phyloP scores from a whole-genome alignment of 2,113 vertebrate genomes.

The Pluvianellus socialis region DNA sequence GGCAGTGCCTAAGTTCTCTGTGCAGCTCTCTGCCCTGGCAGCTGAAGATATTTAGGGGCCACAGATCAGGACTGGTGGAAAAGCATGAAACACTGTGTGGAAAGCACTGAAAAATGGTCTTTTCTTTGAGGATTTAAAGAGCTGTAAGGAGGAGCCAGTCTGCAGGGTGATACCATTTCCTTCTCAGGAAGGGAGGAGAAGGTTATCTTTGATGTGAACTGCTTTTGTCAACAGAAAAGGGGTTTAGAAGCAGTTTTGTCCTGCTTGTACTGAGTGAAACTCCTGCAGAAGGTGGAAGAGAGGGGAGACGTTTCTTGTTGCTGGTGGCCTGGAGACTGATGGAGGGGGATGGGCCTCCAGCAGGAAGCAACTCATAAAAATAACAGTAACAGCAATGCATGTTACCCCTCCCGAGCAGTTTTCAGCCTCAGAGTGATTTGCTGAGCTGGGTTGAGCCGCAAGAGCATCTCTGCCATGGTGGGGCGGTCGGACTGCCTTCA shows the following conservation, averaged over 20 bases:
- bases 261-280: not conserved
- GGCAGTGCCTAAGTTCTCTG: not conserved
- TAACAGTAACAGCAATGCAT: not conserved
- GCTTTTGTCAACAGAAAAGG: not conserved
- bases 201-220: not conserved
- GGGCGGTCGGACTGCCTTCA: accelerated
- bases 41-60: not conserved
- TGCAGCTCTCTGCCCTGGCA: not conserved
- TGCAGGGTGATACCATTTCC: not conserved
- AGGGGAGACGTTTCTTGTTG: not conserved
- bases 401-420: not conserved
- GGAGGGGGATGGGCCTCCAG: not conserved
- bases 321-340: not conserved
- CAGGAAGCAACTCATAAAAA: not conserved
- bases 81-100: accelerated
- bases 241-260: not conserved
- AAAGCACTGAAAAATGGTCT: not conserved
- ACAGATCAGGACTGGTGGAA: not conserved
- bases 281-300: not conserved
- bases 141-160: not conserved
- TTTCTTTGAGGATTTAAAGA: not conserved
- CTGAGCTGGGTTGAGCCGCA: not conserved
- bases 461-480: not conserved
- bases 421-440: not conserved
- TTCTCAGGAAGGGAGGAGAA: not conserved